Base-by-base conservation (phyloP, 2,888 invertebrate genomes). In the Alviniconcha strummeri region DNA sequence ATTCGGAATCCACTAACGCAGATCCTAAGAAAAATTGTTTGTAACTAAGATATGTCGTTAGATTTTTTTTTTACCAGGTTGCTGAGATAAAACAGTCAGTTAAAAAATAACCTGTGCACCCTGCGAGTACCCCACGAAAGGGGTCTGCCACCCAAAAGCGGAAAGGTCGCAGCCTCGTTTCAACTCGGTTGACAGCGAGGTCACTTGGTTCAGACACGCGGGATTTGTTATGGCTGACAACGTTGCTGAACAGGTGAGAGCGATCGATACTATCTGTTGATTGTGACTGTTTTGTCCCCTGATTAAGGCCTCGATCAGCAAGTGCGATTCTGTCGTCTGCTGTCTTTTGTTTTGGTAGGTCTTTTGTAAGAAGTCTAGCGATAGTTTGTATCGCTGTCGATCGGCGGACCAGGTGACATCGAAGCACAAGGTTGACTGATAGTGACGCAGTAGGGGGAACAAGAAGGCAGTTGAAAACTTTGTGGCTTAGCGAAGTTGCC, bases 191-290 rank as follows among this genome's bases (percentile, higher is more conserved):
- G 60, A 36, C 55, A 71, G 17, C 55, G 71, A 80, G 80, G 80
- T 80, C 80, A 80, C 56, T 19, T 8, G 9, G 71, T 72, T 56
- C 57, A 72, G 15, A 71, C 80, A 56, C 80, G 57, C 72, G 13
- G 80, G 80, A n/a, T 56, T 71, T 80, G 80, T 80, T 80, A 72
- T 71, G 19, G 80, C 71, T 54, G 80, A 56, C 80, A n/a, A 19
- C 76, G 11, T 56, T 36, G 3, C 17, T 13, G 36, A 55, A 60
- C 77, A 77, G 77, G 77, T 77, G 60, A 60, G 77, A 56, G 11
- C 19, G 15, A 11, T 76, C 56, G 3, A 56, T 76, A 76, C 56
- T n/a, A n/a, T n/a, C n/a, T n/a, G n/a, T 55, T n/a, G 9, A 76
- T n/a, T 11, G 8, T 11, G 8, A n/a, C 56, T 56, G 17, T 55